A percentile compares a stretch with the other conserved stretches of the same genome.
Conservation (phyloP, 2,113 vertebrate genomes). For the Labeo rohita region DNA sequence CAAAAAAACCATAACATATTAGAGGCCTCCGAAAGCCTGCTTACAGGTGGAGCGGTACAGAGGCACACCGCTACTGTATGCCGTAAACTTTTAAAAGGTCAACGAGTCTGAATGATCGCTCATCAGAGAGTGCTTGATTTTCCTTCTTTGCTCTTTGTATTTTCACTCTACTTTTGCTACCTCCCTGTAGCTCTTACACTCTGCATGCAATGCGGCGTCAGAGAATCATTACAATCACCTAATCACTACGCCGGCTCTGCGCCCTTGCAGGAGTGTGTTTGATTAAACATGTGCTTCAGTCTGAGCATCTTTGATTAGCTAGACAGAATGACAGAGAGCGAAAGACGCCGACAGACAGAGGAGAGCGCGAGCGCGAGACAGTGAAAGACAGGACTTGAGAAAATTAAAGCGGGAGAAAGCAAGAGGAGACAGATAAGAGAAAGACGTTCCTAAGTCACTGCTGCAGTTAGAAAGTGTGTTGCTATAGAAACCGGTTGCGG, state of each 20-base stretch:
- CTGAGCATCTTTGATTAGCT: conserved; percentile 31
- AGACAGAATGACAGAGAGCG: neutral
- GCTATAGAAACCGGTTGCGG: conserved; percentile 33
- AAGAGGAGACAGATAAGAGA: conserved; percentile 18
- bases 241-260: neutral
- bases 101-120: conserved; percentile 11
- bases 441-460: conserved; percentile 18
- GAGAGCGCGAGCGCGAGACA: neutral
- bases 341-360: neutral
- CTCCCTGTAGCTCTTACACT: conserved; percentile 12
- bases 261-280: conserved; percentile 32
- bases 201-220: neutral
- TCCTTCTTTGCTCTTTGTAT: neutral
- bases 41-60: neutral
- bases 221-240: conserved; percentile 31
- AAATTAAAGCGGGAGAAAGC: neutral
- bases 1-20: conserved; percentile 5
- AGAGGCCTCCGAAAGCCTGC: neutral
- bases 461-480: conserved; percentile 23
- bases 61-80: neutral
- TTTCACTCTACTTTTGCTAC: neutral
- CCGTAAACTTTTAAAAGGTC: conserved; percentile 38
- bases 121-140: conserved; percentile 16
- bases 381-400: neutral
- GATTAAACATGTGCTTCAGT: conserved; percentile 30